A percentile compares a stretch with the other conserved stretches of the same genome.
Evolutionary conservation across 1,140 invertebrate species (phyloP).

Genomic region (Oreohelix idahoensis): DNA sequence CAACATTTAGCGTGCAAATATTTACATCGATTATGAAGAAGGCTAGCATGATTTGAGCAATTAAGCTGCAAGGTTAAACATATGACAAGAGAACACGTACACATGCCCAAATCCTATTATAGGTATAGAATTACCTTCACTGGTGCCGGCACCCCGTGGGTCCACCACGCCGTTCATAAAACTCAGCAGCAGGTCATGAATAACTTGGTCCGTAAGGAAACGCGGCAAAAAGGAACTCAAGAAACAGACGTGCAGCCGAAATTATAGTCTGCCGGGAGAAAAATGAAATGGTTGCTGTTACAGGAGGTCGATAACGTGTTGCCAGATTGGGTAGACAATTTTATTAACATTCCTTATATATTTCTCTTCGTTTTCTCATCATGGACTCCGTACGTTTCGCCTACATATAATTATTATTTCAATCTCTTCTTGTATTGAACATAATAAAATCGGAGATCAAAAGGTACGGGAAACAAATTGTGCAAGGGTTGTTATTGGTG

Average conservation of each 20-base stretch:
- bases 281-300: neutral
- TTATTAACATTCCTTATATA: no score
- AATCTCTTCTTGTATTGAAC: no score
- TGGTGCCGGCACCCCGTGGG: neutral
- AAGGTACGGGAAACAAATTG: no score
- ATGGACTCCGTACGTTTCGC: no score
- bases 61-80: neutral
- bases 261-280: neutral
- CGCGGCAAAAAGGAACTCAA: neutral
- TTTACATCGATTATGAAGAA: no score
- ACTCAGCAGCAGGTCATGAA: neutral
- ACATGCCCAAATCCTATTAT: neutral
- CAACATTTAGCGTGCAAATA: neutral
- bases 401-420: no score
- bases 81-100: neutral
- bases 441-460: no score
- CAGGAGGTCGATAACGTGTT: no score
- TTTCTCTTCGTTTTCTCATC: no score
- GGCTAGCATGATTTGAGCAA: constrained; percentile 3
- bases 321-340: no score
- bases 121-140: neutral
- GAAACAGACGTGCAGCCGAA: neutral
- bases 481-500: no score
- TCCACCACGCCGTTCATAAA: neutral
- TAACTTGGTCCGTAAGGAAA: neutral